Conservation (phyloP, 2,888 invertebrate genomes). For the Troilus luridus region DNA sequence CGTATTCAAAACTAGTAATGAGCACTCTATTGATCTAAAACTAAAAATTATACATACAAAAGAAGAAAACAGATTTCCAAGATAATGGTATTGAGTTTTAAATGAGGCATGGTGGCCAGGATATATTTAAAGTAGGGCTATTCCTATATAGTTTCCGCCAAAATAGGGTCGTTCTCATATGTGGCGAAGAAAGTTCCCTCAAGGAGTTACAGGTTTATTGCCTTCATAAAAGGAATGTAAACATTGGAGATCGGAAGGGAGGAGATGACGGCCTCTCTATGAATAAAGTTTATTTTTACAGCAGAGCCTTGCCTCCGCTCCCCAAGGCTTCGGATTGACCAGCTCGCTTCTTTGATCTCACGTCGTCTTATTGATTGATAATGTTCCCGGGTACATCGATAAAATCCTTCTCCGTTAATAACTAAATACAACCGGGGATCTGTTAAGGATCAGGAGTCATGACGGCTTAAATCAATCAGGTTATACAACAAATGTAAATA, state of each 20-base stretch:
- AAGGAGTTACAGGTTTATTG: conserved; percentile 13
- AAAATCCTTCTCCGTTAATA: too few species aligned
- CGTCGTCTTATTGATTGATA: too few species aligned
- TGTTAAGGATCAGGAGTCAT: too few species aligned
- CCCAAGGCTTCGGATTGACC: background rate
- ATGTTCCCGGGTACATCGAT: too few species aligned
- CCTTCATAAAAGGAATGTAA: conserved; percentile 45
- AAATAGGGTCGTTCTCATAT: background rate
- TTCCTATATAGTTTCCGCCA: background rate
- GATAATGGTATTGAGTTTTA: background rate
- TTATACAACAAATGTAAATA: too few species aligned
- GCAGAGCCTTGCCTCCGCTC: background rate
- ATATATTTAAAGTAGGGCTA: background rate
- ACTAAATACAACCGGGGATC: too few species aligned
- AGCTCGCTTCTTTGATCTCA: too few species aligned
- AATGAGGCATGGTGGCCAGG: background rate
- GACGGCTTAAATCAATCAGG: too few species aligned
- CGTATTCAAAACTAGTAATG: too few species aligned
- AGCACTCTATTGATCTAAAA: too few species aligned
- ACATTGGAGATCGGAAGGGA: background rate
- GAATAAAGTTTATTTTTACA: conserved; percentile 45
- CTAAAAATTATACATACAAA: too few species aligned
- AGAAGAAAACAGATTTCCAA: background rate
- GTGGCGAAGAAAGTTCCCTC: background rate
- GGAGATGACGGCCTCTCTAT: conserved; percentile 9